phyloP scores from a whole-genome alignment of 2,113 vertebrate species.

The Gasterosteus aculeatus region DNA sequence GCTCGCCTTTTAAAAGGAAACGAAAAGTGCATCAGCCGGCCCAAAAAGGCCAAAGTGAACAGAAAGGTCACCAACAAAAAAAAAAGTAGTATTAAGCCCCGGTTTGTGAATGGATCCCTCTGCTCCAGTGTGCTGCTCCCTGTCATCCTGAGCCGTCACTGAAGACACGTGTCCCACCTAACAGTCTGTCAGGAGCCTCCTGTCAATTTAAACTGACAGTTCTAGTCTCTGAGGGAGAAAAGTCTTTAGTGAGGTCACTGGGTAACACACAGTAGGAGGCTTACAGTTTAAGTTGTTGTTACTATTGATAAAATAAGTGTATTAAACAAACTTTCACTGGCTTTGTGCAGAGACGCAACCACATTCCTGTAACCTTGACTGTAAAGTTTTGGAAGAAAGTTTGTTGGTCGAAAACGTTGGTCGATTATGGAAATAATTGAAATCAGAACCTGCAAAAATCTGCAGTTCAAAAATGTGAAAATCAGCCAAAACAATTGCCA shows the following conservation, averaged over 20 bases:
- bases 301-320: too few relatives aligned
- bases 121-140: slow-evolving; percentile 28
- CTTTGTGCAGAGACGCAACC: background rate
- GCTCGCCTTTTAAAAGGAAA: background rate
- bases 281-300: background rate
- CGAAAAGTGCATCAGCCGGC: background rate
- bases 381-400: background rate
- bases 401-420: background rate
- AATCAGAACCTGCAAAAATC: background rate
- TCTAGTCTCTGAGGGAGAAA: background rate
- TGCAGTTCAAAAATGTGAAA: background rate
- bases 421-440: background rate
- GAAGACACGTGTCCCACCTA: slow-evolving; percentile 25
- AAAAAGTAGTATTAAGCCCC: background rate
- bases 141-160: slow-evolving; percentile 49
- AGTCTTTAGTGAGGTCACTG: background rate
- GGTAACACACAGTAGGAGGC: background rate
- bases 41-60: background rate
- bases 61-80: slow-evolving; percentile 14
- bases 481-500: background rate
- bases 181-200: slow-evolving; percentile 28
- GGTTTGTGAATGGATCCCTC: slow-evolving; percentile 32
- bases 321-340: background rate
- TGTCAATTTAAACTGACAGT: slow-evolving; percentile 29
- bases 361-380: background rate